These are phyloP conservation scores for Ascidia mentula DNA, from an alignment of 23 tunicate genomes.

Conservation along the genomic window DNA sequence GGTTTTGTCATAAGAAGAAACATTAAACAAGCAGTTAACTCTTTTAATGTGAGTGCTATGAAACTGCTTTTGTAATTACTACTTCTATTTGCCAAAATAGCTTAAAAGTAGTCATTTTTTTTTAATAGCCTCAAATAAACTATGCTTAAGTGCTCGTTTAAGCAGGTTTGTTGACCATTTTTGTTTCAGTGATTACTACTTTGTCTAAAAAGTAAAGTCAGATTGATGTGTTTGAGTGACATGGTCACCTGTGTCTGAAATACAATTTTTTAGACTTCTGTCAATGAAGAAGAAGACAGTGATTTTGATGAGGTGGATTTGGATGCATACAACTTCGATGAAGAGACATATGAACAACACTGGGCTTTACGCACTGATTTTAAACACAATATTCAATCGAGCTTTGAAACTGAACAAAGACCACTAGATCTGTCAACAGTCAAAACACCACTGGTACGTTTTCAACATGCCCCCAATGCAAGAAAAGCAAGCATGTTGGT, in stretches of 20 bases:
- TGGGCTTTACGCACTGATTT: slow-evolving; percentile 61
- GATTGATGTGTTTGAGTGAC: too few relatives aligned
- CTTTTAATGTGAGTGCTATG: slow-evolving; percentile 31
- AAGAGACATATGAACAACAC: slow-evolving; percentile 51
- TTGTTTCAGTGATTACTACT: too few relatives aligned
- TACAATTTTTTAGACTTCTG: too few relatives aligned
- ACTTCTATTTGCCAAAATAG: too few relatives aligned
- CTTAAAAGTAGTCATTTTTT: too few relatives aligned
- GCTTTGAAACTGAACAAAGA: background rate
- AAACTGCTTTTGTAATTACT: too few relatives aligned
- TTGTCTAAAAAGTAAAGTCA: too few relatives aligned
- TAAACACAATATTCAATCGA: background rate
- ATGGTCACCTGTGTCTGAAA: too few relatives aligned
- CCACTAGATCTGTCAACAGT: background rate
- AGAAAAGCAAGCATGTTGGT: too few relatives aligned
- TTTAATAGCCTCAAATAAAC: too few relatives aligned
- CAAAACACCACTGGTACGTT: background rate
- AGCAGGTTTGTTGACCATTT: too few relatives aligned
- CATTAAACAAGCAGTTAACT: slow-evolving; percentile 42
- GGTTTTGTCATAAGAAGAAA: slow-evolving; percentile 50
- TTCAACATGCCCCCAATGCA: background rate
- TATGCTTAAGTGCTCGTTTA: too few relatives aligned
- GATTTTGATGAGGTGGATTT: slow-evolving; percentile 77
- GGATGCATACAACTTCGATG: slow-evolving; percentile 57
- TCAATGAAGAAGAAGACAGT: background rate